These are phyloP conservation scores for Montipora sp. DNA, from an alignment of 64 coral and sea anemone genomes.

Conservation along the genomic window DNA sequence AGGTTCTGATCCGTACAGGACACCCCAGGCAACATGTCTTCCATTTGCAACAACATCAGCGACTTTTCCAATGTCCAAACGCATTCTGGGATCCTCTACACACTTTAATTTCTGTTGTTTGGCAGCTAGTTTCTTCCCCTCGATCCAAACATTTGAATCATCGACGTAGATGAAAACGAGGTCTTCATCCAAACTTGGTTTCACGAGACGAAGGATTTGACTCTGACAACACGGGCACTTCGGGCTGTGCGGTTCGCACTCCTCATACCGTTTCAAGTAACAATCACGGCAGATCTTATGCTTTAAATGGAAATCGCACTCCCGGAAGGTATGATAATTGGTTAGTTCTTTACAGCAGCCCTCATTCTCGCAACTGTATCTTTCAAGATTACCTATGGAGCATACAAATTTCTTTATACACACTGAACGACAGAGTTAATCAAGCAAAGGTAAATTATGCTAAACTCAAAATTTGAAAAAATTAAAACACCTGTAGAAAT, in stretches of 20 bases:
- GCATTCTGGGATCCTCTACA: neutral
- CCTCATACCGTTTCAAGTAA: neutral
- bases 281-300: neutral
- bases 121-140: slow-evolving; percentile 25
- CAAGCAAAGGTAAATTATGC: neutral
- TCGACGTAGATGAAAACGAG: slow-evolving; percentile 34
- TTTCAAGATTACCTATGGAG: neutral
- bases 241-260: neutral
- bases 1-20: slow-evolving; percentile 34
- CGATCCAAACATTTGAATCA: slow-evolving; percentile 47
- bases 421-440: neutral
- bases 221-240: neutral
- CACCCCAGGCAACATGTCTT: slow-evolving; percentile 1
- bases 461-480: too few relatives aligned
- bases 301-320: neutral
- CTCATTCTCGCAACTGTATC: neutral
- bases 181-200: neutral
- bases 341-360: neutral
- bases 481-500: too few relatives aligned
- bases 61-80: slow-evolving; percentile 24
- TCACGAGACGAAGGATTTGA: neutral
- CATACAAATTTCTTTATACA: neutral
- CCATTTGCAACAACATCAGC: neutral
- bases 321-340: slow-evolving; percentile 4
- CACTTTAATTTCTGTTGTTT: neutral